A percentile compares a stretch with the other conserved stretches of the same genome.
Conservation (phyloP, 2,888 invertebrate species). For the Conomelus anceps region DNA sequence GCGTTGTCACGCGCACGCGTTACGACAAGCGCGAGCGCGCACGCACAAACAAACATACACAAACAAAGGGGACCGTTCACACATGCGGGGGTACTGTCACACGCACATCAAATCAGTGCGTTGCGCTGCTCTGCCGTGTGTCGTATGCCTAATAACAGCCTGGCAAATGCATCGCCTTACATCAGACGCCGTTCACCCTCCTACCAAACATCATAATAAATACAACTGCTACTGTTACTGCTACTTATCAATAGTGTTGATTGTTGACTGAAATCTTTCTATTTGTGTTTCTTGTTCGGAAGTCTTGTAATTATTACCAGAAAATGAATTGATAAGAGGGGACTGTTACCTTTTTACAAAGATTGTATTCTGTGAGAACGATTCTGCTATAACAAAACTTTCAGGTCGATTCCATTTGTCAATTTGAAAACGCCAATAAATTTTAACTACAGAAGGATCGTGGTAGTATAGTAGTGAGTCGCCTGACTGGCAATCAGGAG, state of each 20-base stretch:
- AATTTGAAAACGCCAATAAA: no score
- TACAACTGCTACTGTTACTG: neutral
- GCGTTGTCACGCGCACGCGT: neutral
- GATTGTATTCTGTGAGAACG: neutral
- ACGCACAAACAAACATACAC: neutral
- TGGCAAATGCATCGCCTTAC: neutral
- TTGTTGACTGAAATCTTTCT: neutral
- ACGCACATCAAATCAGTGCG: neutral
- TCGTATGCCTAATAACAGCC: neutral
- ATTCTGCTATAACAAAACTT: neutral
- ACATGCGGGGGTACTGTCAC: neutral
- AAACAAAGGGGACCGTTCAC: neutral
- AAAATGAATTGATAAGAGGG: neutral
- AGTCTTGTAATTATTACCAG: neutral
- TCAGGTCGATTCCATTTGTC: no score
- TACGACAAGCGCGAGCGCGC: no score
- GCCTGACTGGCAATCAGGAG: no score
- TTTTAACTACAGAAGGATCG: no score
- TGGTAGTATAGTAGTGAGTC: no score
- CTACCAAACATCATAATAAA: neutral
- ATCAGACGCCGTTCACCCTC: neutral
- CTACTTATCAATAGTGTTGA: neutral
- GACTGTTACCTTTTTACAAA: neutral
- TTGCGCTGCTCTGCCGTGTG: neutral
- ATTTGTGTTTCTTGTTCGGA: neutral